Conservation (phyloP, 2,113 vertebrate genomes). For the Origma solitaria region DNA sequence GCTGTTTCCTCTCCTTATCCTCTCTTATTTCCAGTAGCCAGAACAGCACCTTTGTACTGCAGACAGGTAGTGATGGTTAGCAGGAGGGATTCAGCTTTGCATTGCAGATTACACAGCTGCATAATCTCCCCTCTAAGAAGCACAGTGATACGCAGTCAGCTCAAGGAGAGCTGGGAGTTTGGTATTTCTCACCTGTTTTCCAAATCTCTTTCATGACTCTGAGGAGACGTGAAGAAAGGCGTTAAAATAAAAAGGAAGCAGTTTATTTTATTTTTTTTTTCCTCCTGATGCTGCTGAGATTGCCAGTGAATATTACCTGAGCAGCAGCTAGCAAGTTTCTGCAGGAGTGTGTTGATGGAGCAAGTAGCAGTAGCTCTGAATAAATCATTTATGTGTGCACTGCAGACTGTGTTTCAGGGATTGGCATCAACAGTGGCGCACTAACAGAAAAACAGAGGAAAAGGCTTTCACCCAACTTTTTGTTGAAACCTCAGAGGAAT, state of each 20-base stretch:
- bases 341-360: constrained; percentile 46
- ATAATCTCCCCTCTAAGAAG: constrained; percentile 2
- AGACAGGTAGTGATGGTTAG: background rate
- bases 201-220: constrained; percentile 10
- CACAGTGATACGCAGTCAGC: background rate
- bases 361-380: constrained; percentile 48
- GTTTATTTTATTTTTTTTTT: background rate
- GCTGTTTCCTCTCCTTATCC: background rate
- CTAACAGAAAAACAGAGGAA: constrained; percentile 61
- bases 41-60: background rate
- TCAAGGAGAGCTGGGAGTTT: background rate
- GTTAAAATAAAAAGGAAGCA: constrained; percentile 18
- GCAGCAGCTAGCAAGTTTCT: constrained; percentile 28
- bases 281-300: background rate
- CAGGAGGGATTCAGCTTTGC: background rate
- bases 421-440: constrained; percentile 15
- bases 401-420: constrained; percentile 60
- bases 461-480: constrained; percentile 72
- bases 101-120: constrained; percentile 15
- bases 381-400: constrained; percentile 66
- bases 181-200: background rate
- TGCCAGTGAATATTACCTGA: constrained; percentile 25
- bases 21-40: background rate
- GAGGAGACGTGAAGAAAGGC: background rate
- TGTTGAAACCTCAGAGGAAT: constrained; percentile 70